Base-by-base conservation (phyloP, 2,797 vertebrate genomes). In the Nannoperca australis region DNA sequence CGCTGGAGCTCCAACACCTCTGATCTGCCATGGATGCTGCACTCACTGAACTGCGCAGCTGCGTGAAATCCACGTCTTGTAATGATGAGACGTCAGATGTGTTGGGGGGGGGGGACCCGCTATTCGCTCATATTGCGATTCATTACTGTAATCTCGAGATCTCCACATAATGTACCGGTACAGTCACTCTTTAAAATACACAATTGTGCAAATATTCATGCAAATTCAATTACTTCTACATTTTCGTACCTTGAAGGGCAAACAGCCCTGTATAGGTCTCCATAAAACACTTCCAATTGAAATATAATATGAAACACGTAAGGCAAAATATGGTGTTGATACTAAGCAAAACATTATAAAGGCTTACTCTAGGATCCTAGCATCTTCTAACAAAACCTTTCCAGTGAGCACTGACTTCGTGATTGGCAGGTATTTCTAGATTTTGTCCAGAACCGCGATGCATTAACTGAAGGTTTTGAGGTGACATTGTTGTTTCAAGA, bases 21-120 rank as follows among this genome's bases (percentile, higher is more conserved):
- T 45, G 58, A 27, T 49, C 70, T 60, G 68, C 15, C 45, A n/a
- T 40, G 65, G 86, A 84, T 86, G 87, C 78, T 80, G 70, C 76
- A 20, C 50, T 56, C 44, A 14, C 65, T 62, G 22, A 44, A 85
- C 70, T 83, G 85, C 76, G 83, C 86, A 91, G 80, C 71, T 70
- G 89, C 85, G 54, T 9, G 32, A 62, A 22, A 27, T 22, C 38
- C 14, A 1, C 11, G 62, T 55, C 15, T 9, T 32, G 24, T 17
- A 51, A 34, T 34, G 30, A 58, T 22, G 38, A 32, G 9, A 66
- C 38, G 60, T 70, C 53, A 80, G 22, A 78, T 49, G 27, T 47
- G 11, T 49, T 5, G 36, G 80, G 68, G 7, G 36, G 80, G 68
- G 56, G 32, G 75, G 78, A 79, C 65, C 77, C 71, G 42, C 7